phyloP scores from a whole-genome alignment of 2,888 invertebrate genomes.

The Bugula neritina region DNA sequence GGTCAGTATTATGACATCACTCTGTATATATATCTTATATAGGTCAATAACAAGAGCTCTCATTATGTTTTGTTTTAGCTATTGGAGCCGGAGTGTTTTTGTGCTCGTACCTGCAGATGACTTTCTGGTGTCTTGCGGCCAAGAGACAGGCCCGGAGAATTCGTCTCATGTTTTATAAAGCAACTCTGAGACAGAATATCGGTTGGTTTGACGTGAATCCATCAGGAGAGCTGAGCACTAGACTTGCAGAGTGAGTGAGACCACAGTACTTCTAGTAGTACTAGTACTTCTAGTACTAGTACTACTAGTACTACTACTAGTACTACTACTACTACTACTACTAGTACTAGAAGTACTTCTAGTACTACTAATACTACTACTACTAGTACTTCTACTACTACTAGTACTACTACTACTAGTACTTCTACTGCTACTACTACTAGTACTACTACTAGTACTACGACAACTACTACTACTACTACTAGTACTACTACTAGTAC shows the following conservation, averaged over 20 bases:
- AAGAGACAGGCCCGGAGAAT: conserved; percentile 54
- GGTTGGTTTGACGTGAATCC: conserved; percentile 50
- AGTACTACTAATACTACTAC: background rate
- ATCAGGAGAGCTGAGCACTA: conserved; percentile 46
- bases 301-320: too few species aligned
- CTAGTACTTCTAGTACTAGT: background rate
- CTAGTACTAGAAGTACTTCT: background rate
- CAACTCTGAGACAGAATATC: conserved; percentile 31
- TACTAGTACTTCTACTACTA: background rate
- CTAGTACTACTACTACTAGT: background rate
- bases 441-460: too few species aligned
- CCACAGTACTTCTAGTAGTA: background rate
- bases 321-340: too few species aligned
- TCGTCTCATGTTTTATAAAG: conserved; percentile 32
- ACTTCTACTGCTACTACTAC: too few species aligned
- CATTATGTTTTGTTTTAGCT: too few species aligned
- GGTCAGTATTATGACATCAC: too few species aligned
- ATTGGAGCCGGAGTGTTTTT: conserved; percentile 43
- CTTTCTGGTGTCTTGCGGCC: conserved; percentile 51
- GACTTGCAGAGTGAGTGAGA: conserved; percentile 29
- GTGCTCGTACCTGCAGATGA: conserved; percentile 47
- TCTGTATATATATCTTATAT: too few species aligned
- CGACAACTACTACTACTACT: too few species aligned
- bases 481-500: too few species aligned
- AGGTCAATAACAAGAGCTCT: too few species aligned